Base-by-base conservation (phyloP, 1,140 invertebrate species). In the Cyphomyrmex costatus region DNA sequence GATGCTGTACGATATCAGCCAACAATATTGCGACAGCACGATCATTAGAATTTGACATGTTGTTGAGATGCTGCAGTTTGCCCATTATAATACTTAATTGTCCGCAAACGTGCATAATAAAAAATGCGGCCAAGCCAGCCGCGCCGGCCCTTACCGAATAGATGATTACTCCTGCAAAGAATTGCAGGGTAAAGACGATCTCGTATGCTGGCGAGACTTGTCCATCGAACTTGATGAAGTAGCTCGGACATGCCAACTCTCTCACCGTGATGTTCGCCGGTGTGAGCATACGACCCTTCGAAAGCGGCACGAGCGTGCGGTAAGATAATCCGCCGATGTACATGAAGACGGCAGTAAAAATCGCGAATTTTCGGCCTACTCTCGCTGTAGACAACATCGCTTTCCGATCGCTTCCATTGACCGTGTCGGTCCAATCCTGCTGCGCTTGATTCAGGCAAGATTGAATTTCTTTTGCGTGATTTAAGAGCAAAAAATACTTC, bases 21-120 rank as follows among this genome's bases (percentile, higher is more conserved):
- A 89, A 7, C 27, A 36, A 80, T 12, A 3, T 49, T 6, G 66
- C 53, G 2, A 89, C 42, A 3, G 4, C 19, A 1, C 2, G 0
- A 0, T 68, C 76, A 0, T 53, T 12, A 0, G 46, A 24, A 2
- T 76, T 19, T 0, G 14, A 1, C 0, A 56, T n/a, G 0, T 76
- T 10, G n/a, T 73, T 60, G 0, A 91, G 49, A 6, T 12, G 1
- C 12, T 89, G 74, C 19, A 92, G 49, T 12, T 79, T 90, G 12
- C 33, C 46, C 4, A 79, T 68, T 14, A 91, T 10, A 10, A 92
- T 78, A 2, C 61, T 56, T 27, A 89, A 3, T 49, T 91, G 86
- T 5, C 90, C 88, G 53, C 87, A 91, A 46, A 79, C 70, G 10
- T 92, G 91, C 16, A 84, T 85, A 3, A 92, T 71, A 3, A 92